A percentile compares a stretch with the other conserved stretches of the same genome.
Conservation (phyloP, 2,797 vertebrate genomes). For the Luscinia megarhynchos region DNA sequence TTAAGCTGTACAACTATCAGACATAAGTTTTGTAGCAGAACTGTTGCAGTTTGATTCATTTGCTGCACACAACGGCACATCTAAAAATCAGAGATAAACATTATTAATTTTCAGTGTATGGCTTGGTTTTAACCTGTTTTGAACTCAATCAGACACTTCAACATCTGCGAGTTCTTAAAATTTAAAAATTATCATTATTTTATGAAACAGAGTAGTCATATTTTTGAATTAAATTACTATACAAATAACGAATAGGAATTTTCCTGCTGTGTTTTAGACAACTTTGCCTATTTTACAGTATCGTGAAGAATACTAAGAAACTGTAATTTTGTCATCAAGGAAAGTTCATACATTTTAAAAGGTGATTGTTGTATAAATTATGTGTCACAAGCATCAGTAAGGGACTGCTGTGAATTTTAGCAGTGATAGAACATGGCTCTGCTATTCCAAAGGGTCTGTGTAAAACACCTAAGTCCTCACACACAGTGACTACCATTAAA, state of each 20-base stretch:
- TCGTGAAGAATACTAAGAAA: not conserved
- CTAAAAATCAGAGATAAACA: not conserved
- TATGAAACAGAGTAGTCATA: not conserved
- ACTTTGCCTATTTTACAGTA: not conserved
- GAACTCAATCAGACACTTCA: not conserved
- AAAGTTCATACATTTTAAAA: slow-evolving; percentile 8
- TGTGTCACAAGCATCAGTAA: not conserved
- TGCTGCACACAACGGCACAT: not conserved
- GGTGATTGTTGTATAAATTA: not conserved
- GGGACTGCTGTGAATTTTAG: not conserved
- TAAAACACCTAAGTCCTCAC: not conserved
- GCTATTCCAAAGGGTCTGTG: not conserved
- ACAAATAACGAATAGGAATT: not conserved
- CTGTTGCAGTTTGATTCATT: not conserved
- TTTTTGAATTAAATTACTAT: not conserved
- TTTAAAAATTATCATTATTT: not conserved
- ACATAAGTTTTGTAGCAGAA: not conserved
- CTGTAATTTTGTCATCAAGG: not conserved
- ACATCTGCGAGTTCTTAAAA: not conserved
- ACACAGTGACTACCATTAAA: not conserved
- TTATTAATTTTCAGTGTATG: not conserved
- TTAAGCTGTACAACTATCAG: not conserved
- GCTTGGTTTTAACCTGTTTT: not conserved
- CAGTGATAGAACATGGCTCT: not conserved
- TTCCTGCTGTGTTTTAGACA: not conserved